Evolutionary conservation across 2,797 vertebrate genomes (phyloP).

Genomic region (Anguilla obscura): DNA sequence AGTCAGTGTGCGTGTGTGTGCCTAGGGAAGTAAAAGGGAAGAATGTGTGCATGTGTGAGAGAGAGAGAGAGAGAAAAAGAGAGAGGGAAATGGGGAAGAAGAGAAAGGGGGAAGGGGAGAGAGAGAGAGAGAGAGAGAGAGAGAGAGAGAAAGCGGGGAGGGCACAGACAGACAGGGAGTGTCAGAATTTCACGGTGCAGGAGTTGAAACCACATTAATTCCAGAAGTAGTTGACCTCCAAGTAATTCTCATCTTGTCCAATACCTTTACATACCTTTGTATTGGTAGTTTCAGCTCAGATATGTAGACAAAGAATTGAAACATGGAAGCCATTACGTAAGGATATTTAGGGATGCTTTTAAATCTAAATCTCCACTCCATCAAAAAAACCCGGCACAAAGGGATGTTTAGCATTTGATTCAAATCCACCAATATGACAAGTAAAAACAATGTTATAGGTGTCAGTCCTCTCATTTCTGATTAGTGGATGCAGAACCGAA

Average conservation of each 20-base stretch:
- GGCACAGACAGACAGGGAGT: constrained; percentile 12
- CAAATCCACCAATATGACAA: not conserved
- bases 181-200: constrained; percentile 16
- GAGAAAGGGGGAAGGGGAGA: not conserved
- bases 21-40: not conserved
- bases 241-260: not conserved
- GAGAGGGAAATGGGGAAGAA: not conserved
- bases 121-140: not conserved
- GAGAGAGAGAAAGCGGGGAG: not conserved
- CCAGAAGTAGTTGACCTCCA: constrained; percentile 17
- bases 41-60: not conserved
- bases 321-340: not conserved
- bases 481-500: not conserved
- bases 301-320: not conserved
- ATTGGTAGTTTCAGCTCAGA: not conserved
- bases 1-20: constrained; percentile 20
- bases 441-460: not conserved
- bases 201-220: constrained; percentile 9
- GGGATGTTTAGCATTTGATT: not conserved
- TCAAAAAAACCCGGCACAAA: not conserved
- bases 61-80: not conserved
- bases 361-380: not conserved
- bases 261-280: not conserved
- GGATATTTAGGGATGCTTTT: not conserved
- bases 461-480: constrained; percentile 10